Evolutionary conservation across 1,140 invertebrate genomes (phyloP).

Genomic region (Megalonaias nervosa): DNA sequence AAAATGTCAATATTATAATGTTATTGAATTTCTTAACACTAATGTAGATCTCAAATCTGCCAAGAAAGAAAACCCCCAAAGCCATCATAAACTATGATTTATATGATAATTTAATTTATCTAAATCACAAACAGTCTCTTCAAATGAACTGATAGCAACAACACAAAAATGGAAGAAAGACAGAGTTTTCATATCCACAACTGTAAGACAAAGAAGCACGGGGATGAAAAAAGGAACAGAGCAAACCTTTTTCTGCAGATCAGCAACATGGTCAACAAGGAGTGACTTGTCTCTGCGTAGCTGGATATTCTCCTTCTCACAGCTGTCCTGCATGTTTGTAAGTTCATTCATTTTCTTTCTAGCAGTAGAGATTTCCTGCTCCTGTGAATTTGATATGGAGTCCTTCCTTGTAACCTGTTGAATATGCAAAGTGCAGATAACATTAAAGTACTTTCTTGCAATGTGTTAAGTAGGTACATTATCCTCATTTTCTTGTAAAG

Average conservation of each 20-base stretch:
- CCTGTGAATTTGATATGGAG: conserved; percentile 38
- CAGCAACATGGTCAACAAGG: conserved; percentile 66
- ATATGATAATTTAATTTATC: not conserved
- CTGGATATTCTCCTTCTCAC: conserved; percentile 60
- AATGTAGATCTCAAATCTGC: too few species aligned
- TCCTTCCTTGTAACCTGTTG: conserved; percentile 57
- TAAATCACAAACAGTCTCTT: not conserved
- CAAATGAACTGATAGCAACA: not conserved
- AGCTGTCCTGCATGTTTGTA: conserved; percentile 41
- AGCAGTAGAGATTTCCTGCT: conserved; percentile 50
- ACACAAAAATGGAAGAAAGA: not conserved
- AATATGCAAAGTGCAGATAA: too few species aligned
- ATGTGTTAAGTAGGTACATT: too few species aligned
- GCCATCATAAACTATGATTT: too few species aligned
- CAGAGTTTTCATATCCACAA: not conserved
- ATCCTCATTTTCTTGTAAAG: too few species aligned
- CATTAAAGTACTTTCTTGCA: not conserved
- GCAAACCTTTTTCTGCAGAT: conserved; percentile 64
- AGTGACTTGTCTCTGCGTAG: conserved; percentile 65
- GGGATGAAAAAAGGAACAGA: too few species aligned
- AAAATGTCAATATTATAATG: too few species aligned
- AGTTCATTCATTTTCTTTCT: conserved; percentile 55
- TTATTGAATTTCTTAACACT: too few species aligned
- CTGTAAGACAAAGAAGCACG: not conserved
- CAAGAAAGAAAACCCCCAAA: too few species aligned